Percentiles rank a stretch among this genome's conserved stretches.
phyloP scores from a whole-genome alignment of 2,888 invertebrate genomes.

The Rotaria socialis region DNA sequence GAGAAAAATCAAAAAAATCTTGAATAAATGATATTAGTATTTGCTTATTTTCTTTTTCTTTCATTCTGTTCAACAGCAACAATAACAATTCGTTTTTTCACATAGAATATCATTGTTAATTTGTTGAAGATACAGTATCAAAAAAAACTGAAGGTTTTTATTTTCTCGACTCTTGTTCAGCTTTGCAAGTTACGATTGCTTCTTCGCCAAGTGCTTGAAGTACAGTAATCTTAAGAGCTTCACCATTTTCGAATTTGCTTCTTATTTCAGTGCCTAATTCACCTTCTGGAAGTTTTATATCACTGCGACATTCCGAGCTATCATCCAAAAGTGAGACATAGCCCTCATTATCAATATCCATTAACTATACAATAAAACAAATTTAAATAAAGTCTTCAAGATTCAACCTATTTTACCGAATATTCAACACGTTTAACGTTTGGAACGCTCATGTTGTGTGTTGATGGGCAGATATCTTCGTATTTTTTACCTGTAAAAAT shows the following conservation, averaged over 20 bases:
- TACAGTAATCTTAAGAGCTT: slow-evolving; percentile 48
- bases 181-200: slow-evolving; percentile 43
- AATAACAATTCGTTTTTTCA: not conserved
- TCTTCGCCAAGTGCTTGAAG: slow-evolving; percentile 46
- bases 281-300: slow-evolving; percentile 88
- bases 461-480: slow-evolving; percentile 99
- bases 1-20: not conserved
- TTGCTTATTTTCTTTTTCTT: not conserved
- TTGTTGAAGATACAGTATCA: not conserved
- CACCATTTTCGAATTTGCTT: slow-evolving; percentile 49
- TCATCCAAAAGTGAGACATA: slow-evolving; percentile 46
- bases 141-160: slow-evolving; percentile 19
- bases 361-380: slow-evolving; percentile 45
- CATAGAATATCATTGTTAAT: not conserved
- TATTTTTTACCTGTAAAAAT: slow-evolving; percentile 86
- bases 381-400: not conserved
- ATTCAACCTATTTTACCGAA: slow-evolving; percentile 63
- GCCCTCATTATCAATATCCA: slow-evolving; percentile 47
- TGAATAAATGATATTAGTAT: not conserved
- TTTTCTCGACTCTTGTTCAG: slow-evolving; percentile 54
- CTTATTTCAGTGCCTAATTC: slow-evolving; percentile 65
- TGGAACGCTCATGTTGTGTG: slow-evolving; percentile 99
- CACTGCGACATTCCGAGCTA: slow-evolving; percentile 81
- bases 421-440: slow-evolving; percentile 96
- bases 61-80: not conserved